Evolutionary conservation across 1,140 invertebrate genomes (phyloP).

Genomic region (Ceratitis capitata): DNA sequence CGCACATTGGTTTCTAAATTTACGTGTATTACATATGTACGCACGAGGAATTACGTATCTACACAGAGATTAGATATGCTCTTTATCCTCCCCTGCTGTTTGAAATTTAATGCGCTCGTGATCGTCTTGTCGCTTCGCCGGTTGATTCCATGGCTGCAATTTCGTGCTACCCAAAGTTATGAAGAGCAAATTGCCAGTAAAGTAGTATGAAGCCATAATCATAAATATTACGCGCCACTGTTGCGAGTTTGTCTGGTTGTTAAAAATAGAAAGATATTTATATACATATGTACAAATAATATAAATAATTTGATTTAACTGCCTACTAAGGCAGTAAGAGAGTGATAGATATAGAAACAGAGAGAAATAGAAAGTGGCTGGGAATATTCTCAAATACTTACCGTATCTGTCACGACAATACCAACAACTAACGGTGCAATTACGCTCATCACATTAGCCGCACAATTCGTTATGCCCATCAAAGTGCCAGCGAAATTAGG

Average conservation of each 20-base stretch:
- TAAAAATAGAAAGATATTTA: conserved; percentile 72
- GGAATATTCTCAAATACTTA: no score
- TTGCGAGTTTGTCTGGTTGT: conserved; percentile 65
- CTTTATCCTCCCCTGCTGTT: background rate
- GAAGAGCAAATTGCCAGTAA: conserved; percentile 31
- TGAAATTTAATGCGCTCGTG: background rate
- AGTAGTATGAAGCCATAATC: conserved; percentile 75
- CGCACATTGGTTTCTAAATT: no score
- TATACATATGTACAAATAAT: no score
- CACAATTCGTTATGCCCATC: conserved; percentile 77
- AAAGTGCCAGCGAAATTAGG: conserved; percentile 81
- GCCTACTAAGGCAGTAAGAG: no score
- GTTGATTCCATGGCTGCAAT: conserved; percentile 61
- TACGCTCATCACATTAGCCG: conserved; percentile 78
- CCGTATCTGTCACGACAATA: conserved; percentile 72
- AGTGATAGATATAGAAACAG: no score
- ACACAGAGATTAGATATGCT: background rate
- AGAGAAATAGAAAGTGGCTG: no score
- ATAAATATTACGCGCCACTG: conserved; percentile 73
- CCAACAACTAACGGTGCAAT: conserved; percentile 75
- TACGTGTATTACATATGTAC: background rate
- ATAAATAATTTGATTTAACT: no score
- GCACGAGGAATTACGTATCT: no score
- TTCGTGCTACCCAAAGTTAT: conserved; percentile 8
- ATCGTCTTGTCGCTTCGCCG: background rate